Base-by-base conservation (phyloP, 2,797 vertebrate genomes). In the Urocyon cinereoargenteus region DNA sequence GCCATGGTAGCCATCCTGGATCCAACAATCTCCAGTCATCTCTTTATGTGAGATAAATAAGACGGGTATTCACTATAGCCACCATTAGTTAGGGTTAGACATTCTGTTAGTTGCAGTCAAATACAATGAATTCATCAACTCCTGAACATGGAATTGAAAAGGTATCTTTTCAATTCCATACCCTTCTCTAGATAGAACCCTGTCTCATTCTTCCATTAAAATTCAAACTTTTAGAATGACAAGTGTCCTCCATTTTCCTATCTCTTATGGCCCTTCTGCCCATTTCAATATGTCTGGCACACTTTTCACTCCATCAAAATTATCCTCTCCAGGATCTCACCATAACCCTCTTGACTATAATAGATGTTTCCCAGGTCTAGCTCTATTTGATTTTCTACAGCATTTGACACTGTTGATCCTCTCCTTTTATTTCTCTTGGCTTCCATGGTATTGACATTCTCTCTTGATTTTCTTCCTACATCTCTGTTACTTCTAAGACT, bases 381-480 rank as follows among this genome's bases (percentile, higher is more conserved):
- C 55, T 31, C 73, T 75, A 75, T 16, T 68, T 95, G 24, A 86
- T 40, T 31, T 34, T 86, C n/a, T 34, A 57, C 3, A 75, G 70
- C 26, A 18, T 26, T 57, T 83, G 49, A 95, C 6, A 57, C 21
- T 68, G 21, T 40, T 90, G n/a, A 78, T 72, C 16, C 10, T 66
- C 61, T 94, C 2, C n/a, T 72, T 77, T 81, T 70, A 64, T 62
- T 85, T 55, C 68, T 92, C 77, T 94, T 85, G 85, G 26, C 36
- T 92, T 92, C 45, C 15, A 34, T 31, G 31, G 51, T 13, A 72
- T 45, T 34, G 34, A 73, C 64, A 57, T 55, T 49, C 12, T 72
- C 11, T 90, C 31, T 53, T 93, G 34, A 22, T 49, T 51, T 81
- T 84, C 70, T 57, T 87, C 34, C 59, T 85, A 59, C 0, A 24